Evolutionary conservation across 2,888 invertebrate genomes (phyloP).

Genomic region (Hirtodrosophila alboralis): DNA sequence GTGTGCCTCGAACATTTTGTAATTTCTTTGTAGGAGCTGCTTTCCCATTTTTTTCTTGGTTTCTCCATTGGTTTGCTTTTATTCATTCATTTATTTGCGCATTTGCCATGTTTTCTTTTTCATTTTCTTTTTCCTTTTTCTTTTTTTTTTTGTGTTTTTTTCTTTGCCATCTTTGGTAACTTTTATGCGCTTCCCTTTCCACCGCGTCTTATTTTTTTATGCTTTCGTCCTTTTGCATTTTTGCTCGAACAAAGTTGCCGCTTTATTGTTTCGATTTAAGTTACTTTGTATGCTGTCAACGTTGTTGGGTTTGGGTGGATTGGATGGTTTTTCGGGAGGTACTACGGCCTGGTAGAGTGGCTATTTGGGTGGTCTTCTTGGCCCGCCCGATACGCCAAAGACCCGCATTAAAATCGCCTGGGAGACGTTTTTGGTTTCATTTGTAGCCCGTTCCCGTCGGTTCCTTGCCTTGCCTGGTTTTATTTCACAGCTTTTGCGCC

Average conservation of each 20-base stretch:
- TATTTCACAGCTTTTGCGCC: constrained; percentile 70
- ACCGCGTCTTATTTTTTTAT: constrained; percentile 41
- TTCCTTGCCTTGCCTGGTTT: constrained; percentile 69
- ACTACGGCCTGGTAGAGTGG: constrained; percentile 7
- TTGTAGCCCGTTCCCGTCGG: constrained; percentile 63
- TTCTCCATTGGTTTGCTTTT: constrained; percentile 58
- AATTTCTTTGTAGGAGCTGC: constrained; percentile 50
- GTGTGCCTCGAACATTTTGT: constrained; percentile 38
- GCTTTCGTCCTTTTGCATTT: constrained; percentile 62
- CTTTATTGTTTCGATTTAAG: constrained; percentile 83
- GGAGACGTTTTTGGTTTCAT: constrained; percentile 79
- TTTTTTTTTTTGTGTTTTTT: constrained; percentile 30
- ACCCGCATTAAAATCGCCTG: constrained; percentile 79
- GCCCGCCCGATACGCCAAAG: constrained; percentile 55
- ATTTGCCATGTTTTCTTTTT: constrained; percentile 69
- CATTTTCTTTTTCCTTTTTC: too few relatives aligned
- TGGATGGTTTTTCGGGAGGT: constrained; percentile 4
- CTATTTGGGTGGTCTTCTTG: constrained; percentile 20
- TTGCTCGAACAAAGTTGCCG: constrained; percentile 75
- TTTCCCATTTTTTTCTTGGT: constrained; percentile 17
- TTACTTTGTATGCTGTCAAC: constrained; percentile 84
- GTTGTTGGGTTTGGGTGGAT: constrained; percentile 73
- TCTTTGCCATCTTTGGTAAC: constrained; percentile 51
- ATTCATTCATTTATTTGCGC: constrained; percentile 81
- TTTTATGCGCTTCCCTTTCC: constrained; percentile 43